Conservation (phyloP, 2,113 vertebrate genomes). For the Fukomys damarensis region DNA sequence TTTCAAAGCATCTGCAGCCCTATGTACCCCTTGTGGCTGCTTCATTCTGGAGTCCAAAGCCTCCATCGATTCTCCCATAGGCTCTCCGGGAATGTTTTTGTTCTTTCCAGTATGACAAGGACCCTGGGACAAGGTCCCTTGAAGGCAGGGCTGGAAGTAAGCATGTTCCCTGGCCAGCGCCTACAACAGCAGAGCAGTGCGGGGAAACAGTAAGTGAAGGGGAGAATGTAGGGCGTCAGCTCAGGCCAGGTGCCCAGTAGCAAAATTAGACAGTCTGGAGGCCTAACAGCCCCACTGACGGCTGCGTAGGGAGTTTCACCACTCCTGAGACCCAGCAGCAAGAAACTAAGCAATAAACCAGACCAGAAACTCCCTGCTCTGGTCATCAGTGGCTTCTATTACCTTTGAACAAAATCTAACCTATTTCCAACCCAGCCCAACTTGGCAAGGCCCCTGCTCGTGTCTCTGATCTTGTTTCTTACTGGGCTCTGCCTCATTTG, state of each 20-base stretch:
- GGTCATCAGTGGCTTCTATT: neutral
- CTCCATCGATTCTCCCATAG: neutral
- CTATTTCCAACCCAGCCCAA: neutral
- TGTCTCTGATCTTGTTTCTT: neutral
- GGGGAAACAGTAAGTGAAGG: neutral
- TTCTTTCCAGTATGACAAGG: neutral
- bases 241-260: neutral
- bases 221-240: too few relatives aligned
- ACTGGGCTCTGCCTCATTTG: neutral
- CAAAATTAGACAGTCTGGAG: neutral
- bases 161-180: fast-evolving
- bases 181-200: neutral
- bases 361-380: neutral
- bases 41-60: neutral
- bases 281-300: neutral
- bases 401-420: neutral
- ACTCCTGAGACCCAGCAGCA: neutral
- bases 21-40: neutral
- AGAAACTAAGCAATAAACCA: neutral
- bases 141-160: neutral
- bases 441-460: neutral
- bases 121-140: neutral
- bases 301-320: neutral
- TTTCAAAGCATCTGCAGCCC: neutral
- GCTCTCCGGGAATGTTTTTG: neutral